A percentile compares a stretch with the other conserved stretches of the same genome.
Conservation (phyloP, 2,888 invertebrate genomes). For the Euplexia lucipara region DNA sequence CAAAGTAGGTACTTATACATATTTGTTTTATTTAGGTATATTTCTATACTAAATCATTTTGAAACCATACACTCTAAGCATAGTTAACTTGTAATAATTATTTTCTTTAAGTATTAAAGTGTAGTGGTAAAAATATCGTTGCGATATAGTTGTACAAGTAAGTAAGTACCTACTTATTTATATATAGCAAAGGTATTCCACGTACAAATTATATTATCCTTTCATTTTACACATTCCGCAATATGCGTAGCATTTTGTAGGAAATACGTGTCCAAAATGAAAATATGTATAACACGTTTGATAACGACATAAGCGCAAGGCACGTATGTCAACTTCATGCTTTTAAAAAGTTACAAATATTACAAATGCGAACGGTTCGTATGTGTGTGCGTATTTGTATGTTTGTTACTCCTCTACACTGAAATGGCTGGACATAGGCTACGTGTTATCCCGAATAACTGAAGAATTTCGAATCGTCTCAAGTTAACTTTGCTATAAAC, state of each 20-base stretch:
- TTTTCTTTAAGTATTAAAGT: conserved; percentile 5
- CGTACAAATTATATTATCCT: conserved; percentile 1
- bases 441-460: too few relatives aligned
- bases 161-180: not conserved
- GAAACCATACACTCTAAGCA: not conserved
- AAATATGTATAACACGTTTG: conserved; percentile 65
- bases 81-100: not conserved
- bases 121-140: conserved; percentile 24
- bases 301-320: conserved; percentile 51
- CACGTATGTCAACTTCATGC: conserved; percentile 60
- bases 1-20: too few relatives aligned
- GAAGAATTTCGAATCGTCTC: too few relatives aligned
- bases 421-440: too few relatives aligned
- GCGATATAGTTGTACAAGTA: not conserved
- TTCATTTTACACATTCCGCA: conserved; percentile 32
- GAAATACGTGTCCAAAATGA: conserved; percentile 63
- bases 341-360: too few relatives aligned
- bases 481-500: too few relatives aligned
- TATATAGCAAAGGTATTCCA: conserved; percentile 4
- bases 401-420: too few relatives aligned
- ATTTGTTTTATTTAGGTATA: not conserved
- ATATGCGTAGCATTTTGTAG: conserved; percentile 39
- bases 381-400: too few relatives aligned
- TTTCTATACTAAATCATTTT: conserved; percentile 3
- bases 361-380: too few relatives aligned